Evolutionary conservation across 2,888 invertebrate species (phyloP), one percentile per base, ranked within the genome.

Genomic region (Epirrita christyi): DNA sequence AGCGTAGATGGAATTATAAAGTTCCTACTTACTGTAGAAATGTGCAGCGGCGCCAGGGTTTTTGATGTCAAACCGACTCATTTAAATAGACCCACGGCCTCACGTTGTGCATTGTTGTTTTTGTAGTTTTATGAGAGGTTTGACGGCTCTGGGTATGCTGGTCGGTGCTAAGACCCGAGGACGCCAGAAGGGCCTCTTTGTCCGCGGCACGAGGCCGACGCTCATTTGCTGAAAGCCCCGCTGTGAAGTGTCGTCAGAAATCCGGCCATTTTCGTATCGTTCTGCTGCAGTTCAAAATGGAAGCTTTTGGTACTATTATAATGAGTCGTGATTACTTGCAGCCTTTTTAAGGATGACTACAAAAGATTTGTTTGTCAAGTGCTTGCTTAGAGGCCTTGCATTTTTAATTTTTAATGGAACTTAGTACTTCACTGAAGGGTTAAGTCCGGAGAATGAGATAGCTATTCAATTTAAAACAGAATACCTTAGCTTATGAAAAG

Each of bases 221-320:
- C 81, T 87, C 87, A 87, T 87, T 86, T 87, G 80, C 82, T 85
- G 85, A 87, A 87, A 88, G 86, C 84, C 71, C 72, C 72, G 54
- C 73, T 70, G 69, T 83, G 77, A 81, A 85, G 83, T 81, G 83
- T 80, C 80, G 75, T 67, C 75, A 75, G 75, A 78, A 83, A 82
- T 79, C 76, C 80, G 73, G 72, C 80, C 78, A 80, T 85, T 85
- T 83, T 76, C 66, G 68, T 74, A 70, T 71, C 70, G 70, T 65
- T 68, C 64, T 45, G 59, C 62, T 73, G 72, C 68, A 73, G 74
- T 79, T 73, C 59, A 72, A 73, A 76, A 78, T 71, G 68, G 34
- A 66, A 67, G 63, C 71, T 73, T 69, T 66, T 56, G 43, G 34
- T 52, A 51, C 47, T 52, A 37, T 64, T 67, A 46, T 62, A 56